Conservation (phyloP, 2,888 invertebrate species). For the Luffia ferchaultella region DNA sequence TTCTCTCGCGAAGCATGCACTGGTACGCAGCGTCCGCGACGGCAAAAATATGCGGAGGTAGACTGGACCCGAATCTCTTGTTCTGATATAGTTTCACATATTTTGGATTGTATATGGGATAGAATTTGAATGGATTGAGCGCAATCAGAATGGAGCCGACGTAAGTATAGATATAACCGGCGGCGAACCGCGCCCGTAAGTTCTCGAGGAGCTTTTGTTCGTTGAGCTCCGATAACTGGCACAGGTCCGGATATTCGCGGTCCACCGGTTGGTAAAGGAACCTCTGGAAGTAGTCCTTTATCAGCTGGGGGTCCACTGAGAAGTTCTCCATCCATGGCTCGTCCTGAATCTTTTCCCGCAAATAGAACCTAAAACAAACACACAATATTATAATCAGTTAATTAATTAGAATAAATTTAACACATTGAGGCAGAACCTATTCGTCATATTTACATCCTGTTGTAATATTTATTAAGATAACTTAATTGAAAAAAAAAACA, state of each 20-base stretch:
- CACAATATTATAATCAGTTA: slow-evolving; percentile 3
- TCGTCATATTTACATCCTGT: too few species aligned
- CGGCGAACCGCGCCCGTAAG: slow-evolving; percentile 85
- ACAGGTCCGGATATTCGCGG: slow-evolving; percentile 94
- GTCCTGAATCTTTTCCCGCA: slow-evolving; percentile 84
- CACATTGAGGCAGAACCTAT: too few species aligned
- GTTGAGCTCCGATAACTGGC: slow-evolving; percentile 94
- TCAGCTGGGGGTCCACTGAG: slow-evolving; percentile 89
- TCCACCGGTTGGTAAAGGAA: slow-evolving; percentile 93
- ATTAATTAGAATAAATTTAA: too few species aligned
- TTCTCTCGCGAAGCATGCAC: slow-evolving; percentile 90
- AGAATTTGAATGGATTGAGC: slow-evolving; percentile 93
- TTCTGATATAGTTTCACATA: slow-evolving; percentile 96
- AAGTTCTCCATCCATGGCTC: slow-evolving; percentile 88
- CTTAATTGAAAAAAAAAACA: too few species aligned
- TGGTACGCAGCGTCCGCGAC: slow-evolving; percentile 95
- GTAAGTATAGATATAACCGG: slow-evolving; percentile 95
- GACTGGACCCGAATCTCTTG: slow-evolving; percentile 86
- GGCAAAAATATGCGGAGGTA: slow-evolving; percentile 97
- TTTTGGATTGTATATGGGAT: slow-evolving; percentile 97
- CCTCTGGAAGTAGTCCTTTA: slow-evolving; percentile 90
- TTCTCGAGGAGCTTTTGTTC: slow-evolving; percentile 93
- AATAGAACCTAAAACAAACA: slow-evolving; percentile 76
- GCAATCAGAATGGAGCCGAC: slow-evolving; percentile 96
- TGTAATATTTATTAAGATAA: too few species aligned